A percentile compares a stretch with the other conserved stretches of the same genome.
Evolutionary conservation across 2,113 vertebrate species (phyloP).

Genomic region (Pachyramphus minor): DNA sequence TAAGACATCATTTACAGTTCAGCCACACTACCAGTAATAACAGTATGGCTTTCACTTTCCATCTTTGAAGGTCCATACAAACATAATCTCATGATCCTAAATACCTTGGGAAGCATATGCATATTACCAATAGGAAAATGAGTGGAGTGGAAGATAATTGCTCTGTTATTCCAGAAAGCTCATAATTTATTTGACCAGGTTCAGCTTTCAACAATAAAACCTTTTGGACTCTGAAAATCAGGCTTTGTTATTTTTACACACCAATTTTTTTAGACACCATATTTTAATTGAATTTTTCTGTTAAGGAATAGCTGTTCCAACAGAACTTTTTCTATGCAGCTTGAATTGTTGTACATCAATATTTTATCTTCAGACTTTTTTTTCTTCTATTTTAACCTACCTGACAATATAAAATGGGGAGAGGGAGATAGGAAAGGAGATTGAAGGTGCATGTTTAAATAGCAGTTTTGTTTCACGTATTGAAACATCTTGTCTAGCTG

Average conservation of each 20-base stretch:
- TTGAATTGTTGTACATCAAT: neutral
- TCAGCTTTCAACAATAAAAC: neutral
- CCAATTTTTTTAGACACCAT: neutral
- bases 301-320: neutral
- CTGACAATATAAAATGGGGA: neutral
- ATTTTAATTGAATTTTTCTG: neutral
- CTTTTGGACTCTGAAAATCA: neutral
- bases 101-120: neutral
- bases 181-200: neutral
- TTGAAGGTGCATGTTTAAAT: neutral
- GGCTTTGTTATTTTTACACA: neutral
- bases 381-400: neutral
- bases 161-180: neutral
- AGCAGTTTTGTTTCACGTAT: neutral
- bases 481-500: neutral
- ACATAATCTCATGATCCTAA: neutral
- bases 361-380: neutral
- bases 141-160: neutral
- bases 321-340: neutral
- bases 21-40: neutral
- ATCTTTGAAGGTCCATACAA: neutral
- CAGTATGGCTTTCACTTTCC: neutral
- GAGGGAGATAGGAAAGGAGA: neutral
- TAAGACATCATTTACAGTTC: neutral
- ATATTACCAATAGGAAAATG: neutral